These are phyloP conservation scores for Cyanistes caeruleus DNA, from an alignment of 2,113 vertebrate genomes.

Conservation along the genomic window DNA sequence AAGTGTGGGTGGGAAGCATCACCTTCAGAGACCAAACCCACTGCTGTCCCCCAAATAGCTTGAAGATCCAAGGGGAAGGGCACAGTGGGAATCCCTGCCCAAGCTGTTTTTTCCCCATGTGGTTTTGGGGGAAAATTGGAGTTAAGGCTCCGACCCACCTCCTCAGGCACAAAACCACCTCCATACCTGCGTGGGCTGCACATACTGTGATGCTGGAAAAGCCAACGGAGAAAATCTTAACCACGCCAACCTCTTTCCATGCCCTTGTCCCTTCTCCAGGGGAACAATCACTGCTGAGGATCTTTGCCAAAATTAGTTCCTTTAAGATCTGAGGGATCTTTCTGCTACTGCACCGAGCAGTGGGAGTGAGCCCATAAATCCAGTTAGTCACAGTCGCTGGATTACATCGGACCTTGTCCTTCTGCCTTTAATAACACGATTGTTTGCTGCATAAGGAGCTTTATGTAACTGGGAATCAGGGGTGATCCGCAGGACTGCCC, in stretches of 20 bases:
- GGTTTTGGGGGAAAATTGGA: background rate
- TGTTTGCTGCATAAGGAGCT: slow-evolving; percentile 56
- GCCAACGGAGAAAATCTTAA: background rate
- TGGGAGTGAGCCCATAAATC: slow-evolving; percentile 30
- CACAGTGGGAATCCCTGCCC: rapidly evolving
- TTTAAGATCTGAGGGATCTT: slow-evolving; percentile 38
- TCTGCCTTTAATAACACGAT: slow-evolving; percentile 52
- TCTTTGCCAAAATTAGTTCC: background rate
- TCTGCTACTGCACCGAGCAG: background rate
- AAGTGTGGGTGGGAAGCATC: background rate
- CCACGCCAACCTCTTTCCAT: rapidly evolving
- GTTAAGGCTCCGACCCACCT: too few species aligned
- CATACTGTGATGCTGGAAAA: background rate
- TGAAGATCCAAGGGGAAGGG: background rate
- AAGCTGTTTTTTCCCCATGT: rapidly evolving
- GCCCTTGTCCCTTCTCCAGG: background rate
- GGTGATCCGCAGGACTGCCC: background rate
- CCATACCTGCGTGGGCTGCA: background rate
- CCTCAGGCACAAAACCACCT: background rate
- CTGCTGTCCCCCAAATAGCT: background rate
- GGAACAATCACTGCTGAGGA: background rate
- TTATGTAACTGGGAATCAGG: slow-evolving; percentile 39
- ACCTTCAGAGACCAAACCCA: background rate
- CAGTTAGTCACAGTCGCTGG: slow-evolving; percentile 40
- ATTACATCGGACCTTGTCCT: slow-evolving; percentile 55